A percentile compares a stretch with the other conserved stretches of the same genome.
Conservation (phyloP, 2,797 vertebrate genomes). For the Etheostoma perlongum region DNA sequence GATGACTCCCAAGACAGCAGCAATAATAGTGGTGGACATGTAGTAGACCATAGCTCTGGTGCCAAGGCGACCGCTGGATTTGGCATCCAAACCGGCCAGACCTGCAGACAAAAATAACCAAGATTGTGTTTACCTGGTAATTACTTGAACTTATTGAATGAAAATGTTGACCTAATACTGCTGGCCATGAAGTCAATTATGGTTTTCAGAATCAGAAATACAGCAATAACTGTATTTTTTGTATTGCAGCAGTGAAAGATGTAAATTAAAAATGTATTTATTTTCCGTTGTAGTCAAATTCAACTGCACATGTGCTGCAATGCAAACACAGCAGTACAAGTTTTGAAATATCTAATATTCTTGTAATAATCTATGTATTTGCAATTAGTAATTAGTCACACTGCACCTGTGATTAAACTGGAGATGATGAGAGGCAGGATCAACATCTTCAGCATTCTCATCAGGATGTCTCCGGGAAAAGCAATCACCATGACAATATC, state of each 20-base stretch:
- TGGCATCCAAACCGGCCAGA: conserved; percentile 95
- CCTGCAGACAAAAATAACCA: conserved; percentile 83
- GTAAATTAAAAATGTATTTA: not conserved
- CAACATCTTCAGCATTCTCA: conserved; percentile 99
- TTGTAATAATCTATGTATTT: not conserved
- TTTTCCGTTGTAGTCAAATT: not conserved
- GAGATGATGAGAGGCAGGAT: conserved; percentile 99
- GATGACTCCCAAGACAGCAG: conserved; percentile 97
- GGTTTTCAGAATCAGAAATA: conserved; percentile 9
- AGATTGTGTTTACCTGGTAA: conserved; percentile 36
- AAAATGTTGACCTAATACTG: conserved; percentile 27
- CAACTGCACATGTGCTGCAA: not conserved
- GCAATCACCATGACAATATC: conserved; percentile 97
- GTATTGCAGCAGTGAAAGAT: conserved; percentile 2
- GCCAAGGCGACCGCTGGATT: conserved; percentile 96
- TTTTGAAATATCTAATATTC: not conserved
- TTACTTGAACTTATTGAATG: conserved; percentile 19
- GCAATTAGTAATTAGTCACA: not conserved
- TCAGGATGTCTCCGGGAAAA: conserved; percentile 98
- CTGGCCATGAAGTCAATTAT: not conserved
- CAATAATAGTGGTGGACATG: conserved; percentile 96
- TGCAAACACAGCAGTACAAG: not conserved
- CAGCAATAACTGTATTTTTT: not conserved
- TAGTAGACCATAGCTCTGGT: conserved; percentile 99
- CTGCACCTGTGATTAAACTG: conserved; percentile 97